Conservation (phyloP, 2,113 vertebrate species). For the Calidris pygmaea region DNA sequence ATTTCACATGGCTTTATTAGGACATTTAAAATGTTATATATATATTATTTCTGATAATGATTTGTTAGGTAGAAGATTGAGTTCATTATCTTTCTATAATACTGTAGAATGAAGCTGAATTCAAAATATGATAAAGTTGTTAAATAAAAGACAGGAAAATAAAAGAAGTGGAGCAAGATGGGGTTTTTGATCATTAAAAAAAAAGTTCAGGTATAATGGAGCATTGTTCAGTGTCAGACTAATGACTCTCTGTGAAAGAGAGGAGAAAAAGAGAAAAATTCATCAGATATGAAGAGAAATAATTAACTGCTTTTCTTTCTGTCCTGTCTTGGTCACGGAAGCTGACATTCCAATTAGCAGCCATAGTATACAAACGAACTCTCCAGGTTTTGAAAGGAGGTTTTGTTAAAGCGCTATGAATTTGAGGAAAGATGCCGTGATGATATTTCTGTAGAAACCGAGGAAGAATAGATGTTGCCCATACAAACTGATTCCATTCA, state of each 20-base stretch:
- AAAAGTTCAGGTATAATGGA: constrained; percentile 77
- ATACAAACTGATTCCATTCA: constrained; percentile 48
- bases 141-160: constrained; percentile 72
- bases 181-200: constrained; percentile 74
- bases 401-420: constrained; percentile 68
- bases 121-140: constrained; percentile 73
- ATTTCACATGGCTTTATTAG: not conserved
- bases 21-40: constrained; percentile 6
- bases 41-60: constrained; percentile 16
- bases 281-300: constrained; percentile 78
- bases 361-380: constrained; percentile 29
- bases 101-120: constrained; percentile 53
- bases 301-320: constrained; percentile 78
- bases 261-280: constrained; percentile 69
- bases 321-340: constrained; percentile 59
- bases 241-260: constrained; percentile 75
- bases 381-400: constrained; percentile 58
- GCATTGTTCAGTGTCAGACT: constrained; percentile 75
- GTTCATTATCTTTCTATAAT: constrained; percentile 67
- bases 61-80: constrained; percentile 16
- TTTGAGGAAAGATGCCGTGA: constrained; percentile 65
- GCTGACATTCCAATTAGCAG: constrained; percentile 78
- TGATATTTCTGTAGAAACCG: constrained; percentile 66
- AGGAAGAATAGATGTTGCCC: constrained; percentile 59
- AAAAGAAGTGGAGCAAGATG: constrained; percentile 62